Base-by-base conservation (phyloP, 2,888 invertebrate genomes). In the Cephus runcator region DNA sequence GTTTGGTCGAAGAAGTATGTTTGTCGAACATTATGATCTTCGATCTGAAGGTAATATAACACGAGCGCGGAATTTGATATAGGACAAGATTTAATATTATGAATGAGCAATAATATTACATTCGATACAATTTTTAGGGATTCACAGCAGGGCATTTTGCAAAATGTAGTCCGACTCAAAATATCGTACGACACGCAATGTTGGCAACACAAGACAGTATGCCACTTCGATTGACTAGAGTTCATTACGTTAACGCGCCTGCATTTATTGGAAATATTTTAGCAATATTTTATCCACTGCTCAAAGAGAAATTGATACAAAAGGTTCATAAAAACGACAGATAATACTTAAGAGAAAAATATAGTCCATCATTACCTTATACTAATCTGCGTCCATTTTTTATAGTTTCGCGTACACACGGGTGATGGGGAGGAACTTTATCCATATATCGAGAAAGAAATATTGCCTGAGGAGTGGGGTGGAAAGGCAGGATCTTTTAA, bases 391-490 rank as follows among this genome's bases (percentile, higher is more conserved):
- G 69, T 69, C 75, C 4, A 68, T 73, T 12, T 11, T 74, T 31
- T 83, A 69, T 80, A 92, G 92, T 88, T 92, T 71, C 88, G 88
- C 69, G 81, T 92, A 71, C 92, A 92, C 74, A 90, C 90, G 3
- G 90, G 89, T 0, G 89, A 87, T 0, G 88, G 88, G n/a, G 90
- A 92, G 76, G 91, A 91, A 69, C 86, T 92, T 33, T 84, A 92
- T 78, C 79, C 90, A 36, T 88, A 90, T 76, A 85, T 92, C 74
- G 88, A 92, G 31, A 91, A 88, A 74, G 90, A 91, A 11, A 90
- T 92, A 73, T 84, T 93, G 34, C 92, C 92, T 1, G 88, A 88
- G 4, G 93, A 93, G 82, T 92, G 91, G 87, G 93, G 92, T 68
- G 93, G 92, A 12, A 90, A 90, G 76, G 89, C 91, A 15, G 91